A percentile compares a stretch with the other conserved stretches of the same genome.
These are phyloP conservation scores for Sebastes iracundus DNA, from an alignment of 2,797 vertebrate species.

Conservation along the genomic window DNA sequence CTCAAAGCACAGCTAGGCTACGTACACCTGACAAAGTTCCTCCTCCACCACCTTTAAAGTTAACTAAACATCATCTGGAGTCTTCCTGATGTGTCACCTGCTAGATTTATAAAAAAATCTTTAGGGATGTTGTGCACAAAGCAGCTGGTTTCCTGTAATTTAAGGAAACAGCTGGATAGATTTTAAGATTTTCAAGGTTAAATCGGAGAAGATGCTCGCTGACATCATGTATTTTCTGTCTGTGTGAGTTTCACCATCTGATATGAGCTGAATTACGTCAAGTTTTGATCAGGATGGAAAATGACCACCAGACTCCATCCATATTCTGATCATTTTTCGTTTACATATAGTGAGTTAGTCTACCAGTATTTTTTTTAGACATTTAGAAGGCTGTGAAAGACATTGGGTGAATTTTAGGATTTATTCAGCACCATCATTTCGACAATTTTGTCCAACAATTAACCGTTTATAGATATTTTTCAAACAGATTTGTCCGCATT, in stretches of 20 bases:
- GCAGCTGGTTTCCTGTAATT: constrained; percentile 17
- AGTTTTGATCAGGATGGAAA: background rate
- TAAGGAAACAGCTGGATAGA: constrained; percentile 7
- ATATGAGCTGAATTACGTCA: background rate
- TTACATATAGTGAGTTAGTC: background rate
- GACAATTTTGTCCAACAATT: background rate
- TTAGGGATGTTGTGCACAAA: background rate
- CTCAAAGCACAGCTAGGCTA: background rate
- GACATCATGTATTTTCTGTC: background rate
- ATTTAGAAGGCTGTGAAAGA: background rate
- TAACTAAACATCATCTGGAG: background rate
- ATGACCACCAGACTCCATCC: background rate
- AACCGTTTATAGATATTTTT: background rate
- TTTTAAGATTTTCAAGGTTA: background rate
- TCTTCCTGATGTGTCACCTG: background rate
- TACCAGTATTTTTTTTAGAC: background rate
- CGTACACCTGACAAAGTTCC: background rate
- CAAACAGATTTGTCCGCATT: background rate
- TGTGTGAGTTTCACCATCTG: background rate
- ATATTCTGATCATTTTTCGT: background rate
- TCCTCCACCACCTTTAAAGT: background rate
- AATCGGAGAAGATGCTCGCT: background rate
- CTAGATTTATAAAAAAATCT: background rate
- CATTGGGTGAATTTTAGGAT: background rate
- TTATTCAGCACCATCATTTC: background rate